Conservation (phyloP, 2,113 vertebrate genomes). For the Melanerpes aurifrons region DNA sequence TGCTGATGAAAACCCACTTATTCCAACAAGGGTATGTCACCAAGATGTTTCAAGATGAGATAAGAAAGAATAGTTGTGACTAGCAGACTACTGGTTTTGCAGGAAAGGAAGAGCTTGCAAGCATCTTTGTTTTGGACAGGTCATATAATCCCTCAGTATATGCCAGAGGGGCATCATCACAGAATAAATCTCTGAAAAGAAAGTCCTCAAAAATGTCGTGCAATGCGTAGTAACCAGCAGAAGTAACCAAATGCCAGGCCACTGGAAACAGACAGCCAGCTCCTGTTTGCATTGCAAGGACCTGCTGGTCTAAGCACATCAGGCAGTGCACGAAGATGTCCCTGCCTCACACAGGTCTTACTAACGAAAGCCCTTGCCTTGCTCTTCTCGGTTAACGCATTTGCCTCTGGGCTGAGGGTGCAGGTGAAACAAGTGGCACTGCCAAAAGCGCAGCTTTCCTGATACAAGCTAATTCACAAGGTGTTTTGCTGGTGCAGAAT, state of each 20-base stretch:
- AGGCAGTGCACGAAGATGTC: not conserved
- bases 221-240: not conserved
- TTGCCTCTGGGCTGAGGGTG: not conserved
- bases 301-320: not conserved
- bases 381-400: not conserved
- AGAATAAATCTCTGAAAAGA: not conserved
- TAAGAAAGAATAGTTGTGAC: not conserved
- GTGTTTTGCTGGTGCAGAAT: conserved; percentile 3
- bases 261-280: not conserved
- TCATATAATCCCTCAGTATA: not conserved
- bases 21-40: not conserved
- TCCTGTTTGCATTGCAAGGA: not conserved
- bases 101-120: not conserved
- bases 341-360: not conserved
- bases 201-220: not conserved
- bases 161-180: not conserved
- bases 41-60: not conserved
- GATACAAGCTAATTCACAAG: not conserved
- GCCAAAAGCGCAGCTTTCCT: conserved; percentile 3
- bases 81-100: not conserved
- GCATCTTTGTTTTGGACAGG: not conserved
- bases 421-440: not conserved
- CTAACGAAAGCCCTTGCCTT: not conserved
- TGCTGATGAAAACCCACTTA: not conserved
- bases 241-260: not conserved